Evolutionary conservation across 2,888 invertebrate genomes (phyloP).

Genomic region (Thera obeliscata): DNA sequence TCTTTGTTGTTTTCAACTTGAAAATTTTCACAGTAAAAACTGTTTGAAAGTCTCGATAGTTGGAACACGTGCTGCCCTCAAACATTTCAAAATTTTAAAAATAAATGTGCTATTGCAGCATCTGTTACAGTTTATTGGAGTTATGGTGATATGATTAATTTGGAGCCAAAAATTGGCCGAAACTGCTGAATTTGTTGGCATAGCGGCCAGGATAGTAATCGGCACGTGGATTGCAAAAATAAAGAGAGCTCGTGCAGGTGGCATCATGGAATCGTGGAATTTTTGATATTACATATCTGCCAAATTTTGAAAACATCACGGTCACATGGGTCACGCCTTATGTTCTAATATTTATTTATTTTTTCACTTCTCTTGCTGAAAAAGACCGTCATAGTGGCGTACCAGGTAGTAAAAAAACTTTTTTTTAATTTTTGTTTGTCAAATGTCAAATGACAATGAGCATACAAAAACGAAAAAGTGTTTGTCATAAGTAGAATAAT

Average conservation of each 20-base stretch:
- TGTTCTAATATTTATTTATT: no score
- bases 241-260: neutral
- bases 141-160: conserved; percentile 16
- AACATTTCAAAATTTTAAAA: conserved; percentile 18
- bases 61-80: conserved; percentile 11
- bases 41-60: conserved; percentile 20
- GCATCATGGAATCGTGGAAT: neutral
- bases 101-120: conserved; percentile 5
- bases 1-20: conserved; percentile 1
- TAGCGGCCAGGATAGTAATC: conserved; percentile 5
- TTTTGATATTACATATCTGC: neutral
- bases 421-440: no score
- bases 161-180: conserved; percentile 1
- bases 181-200: conserved; percentile 10
- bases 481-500: no score
- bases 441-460: no score
- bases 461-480: no score
- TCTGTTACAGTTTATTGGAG: conserved; percentile 5
- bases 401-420: no score
- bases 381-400: no score
- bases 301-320: no score
- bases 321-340: no score
- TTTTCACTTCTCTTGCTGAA: no score
- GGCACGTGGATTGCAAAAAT: neutral
- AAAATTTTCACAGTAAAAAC: conserved; percentile 7